These are phyloP conservation scores for Sebastes steindachneri DNA, from an alignment of 2,797 vertebrate genomes.

Conservation along the genomic window DNA sequence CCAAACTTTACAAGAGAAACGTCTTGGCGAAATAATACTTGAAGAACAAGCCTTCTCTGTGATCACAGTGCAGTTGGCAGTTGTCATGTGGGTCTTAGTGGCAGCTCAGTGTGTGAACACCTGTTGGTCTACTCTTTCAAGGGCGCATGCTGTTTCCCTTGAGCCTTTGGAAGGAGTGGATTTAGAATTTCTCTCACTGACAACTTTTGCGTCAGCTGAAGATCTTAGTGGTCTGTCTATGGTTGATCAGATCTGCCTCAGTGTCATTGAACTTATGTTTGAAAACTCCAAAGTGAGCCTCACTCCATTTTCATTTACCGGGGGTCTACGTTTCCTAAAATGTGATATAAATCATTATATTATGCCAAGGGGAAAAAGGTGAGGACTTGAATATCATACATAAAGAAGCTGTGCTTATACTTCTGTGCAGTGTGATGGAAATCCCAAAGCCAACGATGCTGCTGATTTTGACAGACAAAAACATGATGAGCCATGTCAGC, in stretches of 20 bases:
- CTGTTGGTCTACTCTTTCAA: slow-evolving; percentile 42
- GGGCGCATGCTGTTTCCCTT: background rate
- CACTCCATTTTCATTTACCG: background rate
- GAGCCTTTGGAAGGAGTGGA: background rate
- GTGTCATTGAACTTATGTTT: background rate
- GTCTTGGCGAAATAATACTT: background rate
- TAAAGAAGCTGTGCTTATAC: slow-evolving; percentile 9
- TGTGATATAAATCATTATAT: background rate
- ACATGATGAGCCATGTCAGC: slow-evolving; percentile 57
- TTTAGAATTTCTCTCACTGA: slow-evolving; percentile 2
- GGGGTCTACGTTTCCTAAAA: background rate
- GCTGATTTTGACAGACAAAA: slow-evolving; percentile 45
- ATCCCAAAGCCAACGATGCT: slow-evolving; percentile 14
- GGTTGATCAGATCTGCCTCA: background rate
- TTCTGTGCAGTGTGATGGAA: slow-evolving; percentile 21
- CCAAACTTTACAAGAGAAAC: background rate
- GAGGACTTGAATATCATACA: background rate
- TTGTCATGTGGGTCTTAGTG: slow-evolving; percentile 21
- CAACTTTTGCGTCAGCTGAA: background rate
- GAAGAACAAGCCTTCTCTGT: background rate
- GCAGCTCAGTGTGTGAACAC: slow-evolving; percentile 17
- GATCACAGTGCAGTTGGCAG: slow-evolving; percentile 24
- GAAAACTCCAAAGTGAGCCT: background rate
- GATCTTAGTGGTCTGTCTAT: background rate
- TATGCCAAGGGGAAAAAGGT: background rate